Conservation (phyloP, 2,797 vertebrate species). For the Thamnophis elegans region DNA sequence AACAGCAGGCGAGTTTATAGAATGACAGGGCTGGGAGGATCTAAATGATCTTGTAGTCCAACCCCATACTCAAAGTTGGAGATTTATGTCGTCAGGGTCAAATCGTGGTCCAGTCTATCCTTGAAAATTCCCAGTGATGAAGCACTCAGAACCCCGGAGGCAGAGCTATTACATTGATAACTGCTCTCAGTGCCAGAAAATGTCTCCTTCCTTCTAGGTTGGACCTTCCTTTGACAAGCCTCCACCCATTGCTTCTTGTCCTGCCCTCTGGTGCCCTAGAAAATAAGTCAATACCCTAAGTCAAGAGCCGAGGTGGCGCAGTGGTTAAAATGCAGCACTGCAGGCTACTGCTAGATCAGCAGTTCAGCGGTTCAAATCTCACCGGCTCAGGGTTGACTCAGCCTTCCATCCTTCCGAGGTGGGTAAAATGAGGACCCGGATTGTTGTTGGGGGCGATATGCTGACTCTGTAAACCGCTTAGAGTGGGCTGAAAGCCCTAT, state of each 20-base stretch:
- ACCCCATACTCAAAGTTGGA: background rate
- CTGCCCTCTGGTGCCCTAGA: background rate
- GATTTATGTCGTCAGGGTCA: background rate
- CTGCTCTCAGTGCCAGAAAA: background rate
- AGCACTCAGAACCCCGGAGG: background rate
- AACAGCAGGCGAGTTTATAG: background rate
- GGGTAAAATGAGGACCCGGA: too few relatives aligned
- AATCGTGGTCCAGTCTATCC: background rate
- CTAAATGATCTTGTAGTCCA: background rate
- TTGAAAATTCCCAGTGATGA: background rate
- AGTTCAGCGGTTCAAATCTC: too few relatives aligned
- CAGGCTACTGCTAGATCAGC: too few relatives aligned
- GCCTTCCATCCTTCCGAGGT: too few relatives aligned
- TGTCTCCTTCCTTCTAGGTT: background rate
- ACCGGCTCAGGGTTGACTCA: too few relatives aligned
- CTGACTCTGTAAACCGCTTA: too few relatives aligned
- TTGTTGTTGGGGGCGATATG: too few relatives aligned
- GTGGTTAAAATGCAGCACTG: too few relatives aligned
- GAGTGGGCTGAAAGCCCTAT: too few relatives aligned
- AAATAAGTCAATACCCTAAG: background rate
- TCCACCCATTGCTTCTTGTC: background rate
- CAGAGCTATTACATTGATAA: background rate
- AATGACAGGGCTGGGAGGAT: background rate
- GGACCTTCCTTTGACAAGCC: background rate
- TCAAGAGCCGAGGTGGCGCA: too few relatives aligned